Base-by-base conservation (phyloP, 2,113 vertebrate species). In the Hydrolagus affinis region DNA sequence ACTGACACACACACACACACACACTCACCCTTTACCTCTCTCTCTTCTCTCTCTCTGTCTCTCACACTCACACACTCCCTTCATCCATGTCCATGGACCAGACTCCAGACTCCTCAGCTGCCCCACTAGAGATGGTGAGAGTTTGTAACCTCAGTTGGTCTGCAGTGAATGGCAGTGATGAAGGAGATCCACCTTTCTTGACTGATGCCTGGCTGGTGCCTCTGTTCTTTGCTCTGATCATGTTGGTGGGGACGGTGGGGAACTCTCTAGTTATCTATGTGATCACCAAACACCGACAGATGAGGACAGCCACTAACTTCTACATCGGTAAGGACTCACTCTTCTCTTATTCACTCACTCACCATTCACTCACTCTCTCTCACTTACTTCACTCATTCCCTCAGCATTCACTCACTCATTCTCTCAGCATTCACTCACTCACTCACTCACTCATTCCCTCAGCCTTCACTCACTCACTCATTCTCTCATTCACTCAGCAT, bases 301-400 rank as follows among this genome's bases (percentile, higher is more conserved):
- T 95, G 94, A 92, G 94, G 87, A 95, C 94, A 0, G 94, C 94
- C 21, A 95, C 94, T 57, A 95, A 95, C 92, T 95, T 95, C 89
- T 95, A 95, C 89, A 95, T 95, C 71, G 94, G 94, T 95, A 88
- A 94, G 93, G 70, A 44, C 59, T 44, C 44, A 1, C 44, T n/a
- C n/a, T n/a, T n/a, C n/a, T n/a, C n/a, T n/a, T n/a, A n/a, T n/a
- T 44, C 44, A 44, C 44, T 44, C 44, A 1, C 44, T 44, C 44
- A 44, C 44, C 44, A n/a, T n/a, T n/a, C n/a, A n/a, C n/a, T n/a
- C n/a, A n/a, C n/a, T n/a, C n/a, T n/a, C n/a, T n/a, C n/a, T n/a
- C n/a, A n/a, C n/a, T n/a, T n/a, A n/a, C n/a, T n/a, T n/a, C n/a
- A n/a, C 44, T 44, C 44, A 44, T 6, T 44, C 44, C 44, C 44